phyloP scores from a whole-genome alignment of 2,113 vertebrate species.

The Hemicordylus capensis region DNA sequence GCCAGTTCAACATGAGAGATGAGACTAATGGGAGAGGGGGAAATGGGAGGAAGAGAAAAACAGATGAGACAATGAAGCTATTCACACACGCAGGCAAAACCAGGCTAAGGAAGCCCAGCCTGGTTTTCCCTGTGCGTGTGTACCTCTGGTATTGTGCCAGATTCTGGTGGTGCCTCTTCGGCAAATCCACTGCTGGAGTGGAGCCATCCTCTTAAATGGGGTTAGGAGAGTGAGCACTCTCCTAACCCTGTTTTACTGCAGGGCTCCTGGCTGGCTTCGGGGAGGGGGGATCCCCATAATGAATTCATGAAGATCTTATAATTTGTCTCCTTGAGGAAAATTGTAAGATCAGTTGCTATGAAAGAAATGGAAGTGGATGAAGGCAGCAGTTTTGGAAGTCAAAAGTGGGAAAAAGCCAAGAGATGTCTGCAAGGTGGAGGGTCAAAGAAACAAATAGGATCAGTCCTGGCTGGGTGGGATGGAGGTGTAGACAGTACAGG shows the following conservation, averaged over 20 bases:
- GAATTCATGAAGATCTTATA: background rate
- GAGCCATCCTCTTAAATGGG: too few relatives aligned
- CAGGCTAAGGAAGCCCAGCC: too few relatives aligned
- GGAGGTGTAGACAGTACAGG: background rate
- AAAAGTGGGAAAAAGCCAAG: background rate
- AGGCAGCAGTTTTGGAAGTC: background rate
- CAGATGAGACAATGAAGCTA: background rate
- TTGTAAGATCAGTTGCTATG: background rate
- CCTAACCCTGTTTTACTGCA: too few relatives aligned
- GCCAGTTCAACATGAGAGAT: background rate
- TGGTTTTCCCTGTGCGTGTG: too few relatives aligned
- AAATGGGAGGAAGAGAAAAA: background rate
- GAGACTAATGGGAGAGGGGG: background rate
- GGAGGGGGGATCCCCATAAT: too few relatives aligned
- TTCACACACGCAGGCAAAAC: background rate
- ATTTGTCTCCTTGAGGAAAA: background rate
- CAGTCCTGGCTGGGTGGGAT: too few relatives aligned
- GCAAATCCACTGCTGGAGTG: too few relatives aligned
- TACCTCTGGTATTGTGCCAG: too few relatives aligned
- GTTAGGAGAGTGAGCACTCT: too few relatives aligned
- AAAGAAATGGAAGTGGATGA: background rate
- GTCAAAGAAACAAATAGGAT: background rate
- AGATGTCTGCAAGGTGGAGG: background rate
- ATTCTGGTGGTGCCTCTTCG: too few relatives aligned
- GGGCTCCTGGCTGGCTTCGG: too few relatives aligned